Evolutionary conservation across 2,113 vertebrate species (phyloP), one percentile per base, ranked within the genome.

Genomic region (Ceratotherium simum): DNA sequence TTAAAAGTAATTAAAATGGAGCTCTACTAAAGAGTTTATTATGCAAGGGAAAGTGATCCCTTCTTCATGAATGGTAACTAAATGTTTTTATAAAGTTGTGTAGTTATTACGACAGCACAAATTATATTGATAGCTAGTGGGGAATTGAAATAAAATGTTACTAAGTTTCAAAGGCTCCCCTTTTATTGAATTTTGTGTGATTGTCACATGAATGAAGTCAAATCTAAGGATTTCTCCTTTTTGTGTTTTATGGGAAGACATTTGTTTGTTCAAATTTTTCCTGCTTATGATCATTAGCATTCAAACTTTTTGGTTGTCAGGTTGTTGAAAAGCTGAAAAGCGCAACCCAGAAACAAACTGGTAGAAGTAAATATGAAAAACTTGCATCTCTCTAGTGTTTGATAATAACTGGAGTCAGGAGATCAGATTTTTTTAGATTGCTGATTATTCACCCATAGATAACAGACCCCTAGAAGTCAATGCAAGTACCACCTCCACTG

Each of bases 1-100:
- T 39, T 95, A 56, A 86, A 89, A 94, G 54, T 85, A 95, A 97
- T 93, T 97, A 64, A 97, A 98, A 39, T 80, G 23, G 86, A 92
- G 5, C 23, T 97, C 78, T 76, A 82, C 36, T 82, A 42, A 95
- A 91, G 48, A 91, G 56, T 89, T 94, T 88, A 65, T 85, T 93
- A 20, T 95, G 54, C 78, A 89, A 54, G 82, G 70, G 72, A 80
- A 96, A 90, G 62, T 92, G 48, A 96, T 93, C 94, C 87, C 42
- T 80, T 95, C 65, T 95, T 91, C 67, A 73, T 95, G 58, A 91
- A 56, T 70, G 39, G 73, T 72, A 97, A 90, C 70, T 93, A 95
- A 85, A 93, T 83, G 29, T 90, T 93, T 93, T 94, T 14, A 64
- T 48, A 92, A 79, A 93, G n/a, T 65, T 51, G 5, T 87, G 0